Evolutionary conservation across 2,888 invertebrate species (phyloP), one percentile per base, ranked within the genome.

Genomic region (Ophion ventricosus): DNA sequence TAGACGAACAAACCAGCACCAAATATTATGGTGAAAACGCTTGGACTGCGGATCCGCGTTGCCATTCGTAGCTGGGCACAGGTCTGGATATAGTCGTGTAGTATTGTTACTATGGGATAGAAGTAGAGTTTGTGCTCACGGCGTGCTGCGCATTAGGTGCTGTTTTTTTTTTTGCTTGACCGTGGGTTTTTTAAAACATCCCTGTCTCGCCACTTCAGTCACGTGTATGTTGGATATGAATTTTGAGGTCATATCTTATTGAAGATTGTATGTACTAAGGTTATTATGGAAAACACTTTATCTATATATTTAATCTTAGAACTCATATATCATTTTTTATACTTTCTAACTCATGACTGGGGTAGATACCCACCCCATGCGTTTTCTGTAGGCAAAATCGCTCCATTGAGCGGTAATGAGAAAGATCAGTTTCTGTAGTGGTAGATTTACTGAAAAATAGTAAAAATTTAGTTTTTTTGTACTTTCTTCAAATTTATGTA

Each of bases 1-100:
- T 75, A 54, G 35, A 35, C 61, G 61, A 74, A 67, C 80, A 2
- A 25, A 78, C 40, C 25, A n/a, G n/a, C n/a, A 77, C n/a, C 26
- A n/a, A 61, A 20, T 40, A 59, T 56, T 17, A 59, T 74, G 54
- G 61, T 54, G 66, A 67, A 61, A 74, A 61, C 35, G 49, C 64
- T 25, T 49, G 26, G 35, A 59, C 61, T 74, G n/a, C n/a, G n/a
- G n/a, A n/a, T n/a, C n/a, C 49, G 35, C 49, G 5, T 35, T 26
- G 67, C 35, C 73, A 61, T 61, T 67, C 10, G 29, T 67, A 40
- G 59, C 61, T 14, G n/a, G 8, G 25, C 35, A 17, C 26, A 11
- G 35, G 20, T 35, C 8, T 20, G 54, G 57, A 20, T 14, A 25
- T 4, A 4, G 25, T 40, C n/a, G n/a, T 26, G 26, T 20, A 59